phyloP scores from a whole-genome alignment of 2,888 invertebrate species.

The Thecophora atra region DNA sequence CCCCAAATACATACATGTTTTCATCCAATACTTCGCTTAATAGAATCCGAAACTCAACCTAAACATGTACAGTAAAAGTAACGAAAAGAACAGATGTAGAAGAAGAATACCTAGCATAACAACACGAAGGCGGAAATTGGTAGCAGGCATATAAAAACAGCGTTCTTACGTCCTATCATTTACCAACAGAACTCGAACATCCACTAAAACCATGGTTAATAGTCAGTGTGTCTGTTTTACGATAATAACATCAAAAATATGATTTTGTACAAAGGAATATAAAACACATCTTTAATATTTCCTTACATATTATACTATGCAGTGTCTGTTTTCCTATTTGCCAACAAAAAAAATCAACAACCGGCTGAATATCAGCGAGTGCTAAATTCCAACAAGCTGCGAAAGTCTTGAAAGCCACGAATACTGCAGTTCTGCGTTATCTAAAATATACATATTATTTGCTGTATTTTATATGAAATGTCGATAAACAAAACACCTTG shows the following conservation, averaged over 20 bases:
- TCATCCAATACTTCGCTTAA: constrained; percentile 12
- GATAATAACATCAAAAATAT: too few species aligned
- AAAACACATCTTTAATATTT: too few species aligned
- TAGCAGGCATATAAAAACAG: constrained; percentile 9
- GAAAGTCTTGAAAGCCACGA: constrained; percentile 4
- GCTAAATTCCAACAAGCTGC: background rate
- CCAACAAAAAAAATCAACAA: too few species aligned
- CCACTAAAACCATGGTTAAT: constrained; percentile 14
- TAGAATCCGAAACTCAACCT: constrained; percentile 9
- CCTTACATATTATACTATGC: too few species aligned
- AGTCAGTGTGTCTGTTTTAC: background rate
- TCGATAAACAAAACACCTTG: background rate
- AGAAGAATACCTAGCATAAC: constrained; percentile 12
- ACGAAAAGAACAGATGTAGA: constrained; percentile 2
- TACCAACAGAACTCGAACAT: constrained; percentile 28
- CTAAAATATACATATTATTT: constrained; percentile 14
- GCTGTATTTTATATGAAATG: constrained; percentile 22
- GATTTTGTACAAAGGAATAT: too few species aligned
- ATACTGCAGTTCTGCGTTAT: constrained; percentile 14
- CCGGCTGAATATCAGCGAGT: background rate
- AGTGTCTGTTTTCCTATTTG: too few species aligned
- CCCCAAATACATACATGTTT: constrained; percentile 17
- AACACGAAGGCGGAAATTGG: constrained; percentile 2
- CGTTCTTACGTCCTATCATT: background rate
- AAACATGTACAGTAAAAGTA: background rate